phyloP scores from a whole-genome alignment of 1,140 invertebrate genomes.

The Meloidogyne floridensis region DNA sequence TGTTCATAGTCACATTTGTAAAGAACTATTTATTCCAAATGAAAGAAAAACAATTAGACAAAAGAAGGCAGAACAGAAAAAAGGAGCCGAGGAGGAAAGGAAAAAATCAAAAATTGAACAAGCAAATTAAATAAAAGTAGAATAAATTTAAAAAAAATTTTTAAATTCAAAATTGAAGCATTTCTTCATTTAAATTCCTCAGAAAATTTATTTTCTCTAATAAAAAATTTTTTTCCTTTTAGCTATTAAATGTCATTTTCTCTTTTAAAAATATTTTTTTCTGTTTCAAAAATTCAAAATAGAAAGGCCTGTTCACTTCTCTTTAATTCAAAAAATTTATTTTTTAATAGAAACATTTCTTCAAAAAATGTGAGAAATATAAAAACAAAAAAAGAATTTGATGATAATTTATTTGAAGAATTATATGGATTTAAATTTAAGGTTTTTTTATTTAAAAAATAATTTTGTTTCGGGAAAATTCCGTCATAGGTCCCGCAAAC shows the following conservation, averaged over 20 bases:
- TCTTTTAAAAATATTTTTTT: not conserved
- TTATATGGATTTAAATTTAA: conserved; percentile 5
- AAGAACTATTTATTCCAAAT: not conserved
- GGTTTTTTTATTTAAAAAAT: not conserved
- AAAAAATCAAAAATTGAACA: not conserved
- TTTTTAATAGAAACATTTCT: not conserved
- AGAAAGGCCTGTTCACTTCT: not conserved
- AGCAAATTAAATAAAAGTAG: not conserved
- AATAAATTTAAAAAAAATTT: not conserved
- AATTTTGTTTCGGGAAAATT: not conserved
- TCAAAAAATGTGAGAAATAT: not conserved
- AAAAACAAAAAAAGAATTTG: not conserved
- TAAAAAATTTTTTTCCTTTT: not conserved
- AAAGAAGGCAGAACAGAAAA: not conserved
- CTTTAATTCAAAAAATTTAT: not conserved
- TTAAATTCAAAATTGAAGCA: not conserved
- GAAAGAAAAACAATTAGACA: not conserved
- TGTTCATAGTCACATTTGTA: not conserved
- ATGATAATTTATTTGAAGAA: conserved; percentile 2
- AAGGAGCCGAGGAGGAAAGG: not conserved
- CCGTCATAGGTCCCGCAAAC: too few species aligned
- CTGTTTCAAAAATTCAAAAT: not conserved
- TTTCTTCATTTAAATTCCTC: not conserved
- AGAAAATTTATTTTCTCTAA: not conserved
- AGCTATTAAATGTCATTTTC: not conserved